phyloP scores from a whole-genome alignment of 1,140 invertebrate genomes.

The Heliconius melpomene region DNA sequence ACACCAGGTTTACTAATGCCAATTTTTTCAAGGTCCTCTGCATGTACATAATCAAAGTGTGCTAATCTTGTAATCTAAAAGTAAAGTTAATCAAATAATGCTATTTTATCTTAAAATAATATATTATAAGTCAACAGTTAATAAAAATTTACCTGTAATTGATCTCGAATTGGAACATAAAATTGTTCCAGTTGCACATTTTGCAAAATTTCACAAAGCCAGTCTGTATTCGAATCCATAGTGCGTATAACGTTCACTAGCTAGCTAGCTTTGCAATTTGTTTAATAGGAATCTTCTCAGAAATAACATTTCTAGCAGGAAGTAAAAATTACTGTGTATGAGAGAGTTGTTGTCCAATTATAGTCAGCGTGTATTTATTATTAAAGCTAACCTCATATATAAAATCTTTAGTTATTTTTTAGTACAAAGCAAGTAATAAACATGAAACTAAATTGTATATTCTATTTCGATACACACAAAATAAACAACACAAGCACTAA shows the following conservation, averaged over 20 bases:
- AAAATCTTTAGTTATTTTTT: not conserved
- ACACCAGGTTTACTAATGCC: slow-evolving; percentile 96
- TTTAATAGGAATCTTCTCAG: slow-evolving; percentile 47
- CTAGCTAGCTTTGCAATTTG: slow-evolving; percentile 35
- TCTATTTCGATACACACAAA: slow-evolving; percentile 27
- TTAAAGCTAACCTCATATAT: not conserved
- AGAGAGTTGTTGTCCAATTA: slow-evolving; percentile 13
- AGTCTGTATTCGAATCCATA: slow-evolving; percentile 86
- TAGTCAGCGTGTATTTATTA: not conserved
- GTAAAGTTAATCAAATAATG: not conserved
- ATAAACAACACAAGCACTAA: slow-evolving; percentile 26
- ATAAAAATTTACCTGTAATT: slow-evolving; percentile 86
- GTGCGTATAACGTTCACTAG: slow-evolving; percentile 31
- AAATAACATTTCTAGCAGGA: slow-evolving; percentile 69
- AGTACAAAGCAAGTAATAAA: not conserved
- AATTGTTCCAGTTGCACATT: slow-evolving; percentile 97
- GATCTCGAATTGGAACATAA: slow-evolving; percentile 93
- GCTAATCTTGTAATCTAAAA: slow-evolving; percentile 90
- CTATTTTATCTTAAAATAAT: not conserved
- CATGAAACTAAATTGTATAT: not conserved
- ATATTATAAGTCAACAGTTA: not conserved
- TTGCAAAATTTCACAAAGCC: slow-evolving; percentile 91
- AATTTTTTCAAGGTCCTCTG: slow-evolving; percentile 96
- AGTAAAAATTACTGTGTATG: slow-evolving; percentile 44
- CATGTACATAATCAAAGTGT: slow-evolving; percentile 97